Base-by-base conservation (phyloP, 1,140 invertebrate genomes). In the Drepana arcuata region DNA sequence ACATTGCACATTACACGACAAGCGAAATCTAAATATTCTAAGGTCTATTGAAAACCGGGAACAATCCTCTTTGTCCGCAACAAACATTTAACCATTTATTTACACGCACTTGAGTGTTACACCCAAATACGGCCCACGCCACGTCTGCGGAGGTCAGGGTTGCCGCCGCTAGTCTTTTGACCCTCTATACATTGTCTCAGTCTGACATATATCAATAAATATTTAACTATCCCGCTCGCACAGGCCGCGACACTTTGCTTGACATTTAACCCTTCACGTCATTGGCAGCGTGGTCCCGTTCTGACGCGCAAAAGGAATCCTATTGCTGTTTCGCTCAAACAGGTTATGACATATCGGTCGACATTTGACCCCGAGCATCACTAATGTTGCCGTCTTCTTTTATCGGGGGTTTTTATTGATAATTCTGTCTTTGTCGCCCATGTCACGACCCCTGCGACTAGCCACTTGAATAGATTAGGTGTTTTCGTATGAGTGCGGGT, bases 391-490 rank as follows among this genome's bases (percentile, higher is more conserved):
- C 46, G 48, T 73, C 68, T 56, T 60, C 48, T 67, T 79, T 69
- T 68, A 48, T 58, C 71, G 28, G 46, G 7, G 25, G 43, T 47
- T 51, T 47, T 60, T 48, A 44, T 30, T 49, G 42, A n/a, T 65
- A 65, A 49, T 26, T 41, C 28, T 40, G 52, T 82, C 69, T 54
- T 48, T 61, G 50, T 79, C 66, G 32, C 52, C 41, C 59, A 38
- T 68, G 71, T 78, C 69, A 43, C 69, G 78, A 82, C 78, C 77
- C 64, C 45, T 64, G 48, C 58, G 58, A 60, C 74, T 79, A 79
- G 74, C 72, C 69, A 77, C 62, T 75, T 75, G 74, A 82, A 82
- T 82, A 82, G 78, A 82, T 82, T 82, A 82, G 66, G 71, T 79
- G 74, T 82, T 79, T 82, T 82, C 59, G 74, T 75, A 71, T 49